phyloP scores from a whole-genome alignment of 2,113 vertebrate species.

The Cavia porcellus region DNA sequence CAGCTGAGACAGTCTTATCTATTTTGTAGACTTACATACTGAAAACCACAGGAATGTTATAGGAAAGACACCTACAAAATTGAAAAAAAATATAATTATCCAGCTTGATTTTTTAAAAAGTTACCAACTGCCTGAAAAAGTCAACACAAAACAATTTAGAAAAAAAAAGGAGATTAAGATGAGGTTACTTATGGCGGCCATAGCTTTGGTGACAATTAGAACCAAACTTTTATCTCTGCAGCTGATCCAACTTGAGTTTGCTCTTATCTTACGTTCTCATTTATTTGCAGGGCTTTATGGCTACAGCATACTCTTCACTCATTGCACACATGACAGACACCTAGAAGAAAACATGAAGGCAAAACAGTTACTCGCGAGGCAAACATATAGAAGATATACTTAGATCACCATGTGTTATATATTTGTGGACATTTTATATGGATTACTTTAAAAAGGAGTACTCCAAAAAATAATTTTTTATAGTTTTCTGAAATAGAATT shows the following conservation, averaged over 20 bases:
- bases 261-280: conserved; percentile 87
- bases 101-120: conserved; percentile 90
- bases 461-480: conserved; percentile 38
- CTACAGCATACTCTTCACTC: conserved; percentile 98
- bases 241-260: conserved; percentile 92
- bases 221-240: conserved; percentile 95
- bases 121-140: conserved; percentile 91
- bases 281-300: conserved; percentile 97
- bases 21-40: conserved; percentile 85
- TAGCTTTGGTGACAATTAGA: conserved; percentile 98
- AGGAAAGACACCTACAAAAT: conserved; percentile 89
- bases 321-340: conserved; percentile 98
- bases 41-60: conserved; percentile 94
- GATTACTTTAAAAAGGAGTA: neutral
- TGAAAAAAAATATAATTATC: conserved; percentile 85
- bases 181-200: conserved; percentile 97
- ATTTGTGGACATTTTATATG: neutral
- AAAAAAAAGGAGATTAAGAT: conserved; percentile 89
- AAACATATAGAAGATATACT: neutral
- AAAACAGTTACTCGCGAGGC: conserved; percentile 50
- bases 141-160: conserved; percentile 86
- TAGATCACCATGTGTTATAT: neutral
- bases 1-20: conserved; percentile 83
- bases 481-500: neutral
- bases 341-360: conserved; percentile 85